Evolutionary conservation across 2,888 invertebrate genomes (phyloP), one percentile per base, ranked within the genome.

Genomic region (Pelosia muscerda): DNA sequence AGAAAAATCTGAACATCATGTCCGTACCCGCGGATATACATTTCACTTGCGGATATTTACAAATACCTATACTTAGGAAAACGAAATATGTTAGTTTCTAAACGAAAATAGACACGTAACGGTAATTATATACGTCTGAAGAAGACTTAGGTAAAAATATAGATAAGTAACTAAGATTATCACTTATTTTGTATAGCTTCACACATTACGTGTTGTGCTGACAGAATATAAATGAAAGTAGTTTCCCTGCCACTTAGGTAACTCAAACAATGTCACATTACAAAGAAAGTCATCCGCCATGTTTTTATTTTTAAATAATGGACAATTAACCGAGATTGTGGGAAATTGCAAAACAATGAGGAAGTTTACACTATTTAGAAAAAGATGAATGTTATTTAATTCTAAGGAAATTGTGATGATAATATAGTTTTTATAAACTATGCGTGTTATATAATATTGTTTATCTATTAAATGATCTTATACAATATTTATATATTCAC

Each of bases 331-430:
- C 38, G 34, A 42, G n/a, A 38, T 53, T 34, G 58, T 25, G 59
- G 58, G 65, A 53, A 59, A 59, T 31, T 31, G 22, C 19, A 5
- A 31, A 54, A 65, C 58, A 65, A 64, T 64, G 42, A 15, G n/a
- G n/a, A 3, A 22, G n/a, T 57, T 57, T n/a, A n/a, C 22, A 58
- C 31, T 22, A 22, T 58, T 22, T n/a, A 22, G n/a, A 58, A 58
- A 31, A 31, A 58, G 10, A 13, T 31, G 19, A 10, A n/a, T 57
- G n/a, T 28, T 31, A 34, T 58, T 31, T 31, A 9, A 58, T 31
- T 13, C n/a, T 10, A 22, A 19, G 22, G 25, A 28, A 62, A 62
- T 22, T 28, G 28, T 59, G 23, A 6, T 34, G 38, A 25, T 63
- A 53, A 19, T 55, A 31, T 31, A 8, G 31, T 31, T 31, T 6